Evolutionary conservation across 1,140 invertebrate genomes (phyloP).

Genomic region (Semibalanus balanoides): DNA sequence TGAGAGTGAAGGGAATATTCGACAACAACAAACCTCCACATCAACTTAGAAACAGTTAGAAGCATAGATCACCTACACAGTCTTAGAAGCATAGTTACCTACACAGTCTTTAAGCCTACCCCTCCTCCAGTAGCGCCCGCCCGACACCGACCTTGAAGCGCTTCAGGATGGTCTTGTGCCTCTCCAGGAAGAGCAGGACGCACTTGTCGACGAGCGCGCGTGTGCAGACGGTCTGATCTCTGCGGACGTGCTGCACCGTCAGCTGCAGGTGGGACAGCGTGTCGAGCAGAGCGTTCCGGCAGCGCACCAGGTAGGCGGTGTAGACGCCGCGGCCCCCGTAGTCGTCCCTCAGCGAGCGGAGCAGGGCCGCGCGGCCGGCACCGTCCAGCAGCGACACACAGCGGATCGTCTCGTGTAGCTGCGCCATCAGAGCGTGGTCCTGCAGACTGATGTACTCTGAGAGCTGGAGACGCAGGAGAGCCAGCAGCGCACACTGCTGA

Average conservation of each 20-base stretch:
- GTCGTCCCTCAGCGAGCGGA: slow-evolving; percentile 64
- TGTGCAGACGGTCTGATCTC: slow-evolving; percentile 53
- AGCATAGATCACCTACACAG: no score
- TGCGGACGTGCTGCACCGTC: background rate
- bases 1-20: no score
- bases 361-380: slow-evolving; percentile 49
- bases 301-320: slow-evolving; percentile 67
- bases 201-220: slow-evolving; percentile 64
- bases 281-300: slow-evolving; percentile 64
- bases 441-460: slow-evolving; percentile 77
- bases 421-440: slow-evolving; percentile 62
- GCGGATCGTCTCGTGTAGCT: slow-evolving; percentile 70
- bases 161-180: slow-evolving; percentile 33
- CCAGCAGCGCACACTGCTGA: slow-evolving; percentile 49
- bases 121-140: slow-evolving; percentile 39
- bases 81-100: no score
- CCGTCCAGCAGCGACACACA: slow-evolving; percentile 40
- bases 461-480: slow-evolving; percentile 60
- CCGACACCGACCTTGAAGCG: slow-evolving; percentile 38
- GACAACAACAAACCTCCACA: no score
- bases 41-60: no score
- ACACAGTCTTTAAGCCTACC: no score
- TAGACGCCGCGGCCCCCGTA: slow-evolving; percentile 63
- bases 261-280: slow-evolving; percentile 58
- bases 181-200: slow-evolving; percentile 61